Conservation (phyloP, 2,888 invertebrate genomes). For the Watsonalla cultraria region DNA sequence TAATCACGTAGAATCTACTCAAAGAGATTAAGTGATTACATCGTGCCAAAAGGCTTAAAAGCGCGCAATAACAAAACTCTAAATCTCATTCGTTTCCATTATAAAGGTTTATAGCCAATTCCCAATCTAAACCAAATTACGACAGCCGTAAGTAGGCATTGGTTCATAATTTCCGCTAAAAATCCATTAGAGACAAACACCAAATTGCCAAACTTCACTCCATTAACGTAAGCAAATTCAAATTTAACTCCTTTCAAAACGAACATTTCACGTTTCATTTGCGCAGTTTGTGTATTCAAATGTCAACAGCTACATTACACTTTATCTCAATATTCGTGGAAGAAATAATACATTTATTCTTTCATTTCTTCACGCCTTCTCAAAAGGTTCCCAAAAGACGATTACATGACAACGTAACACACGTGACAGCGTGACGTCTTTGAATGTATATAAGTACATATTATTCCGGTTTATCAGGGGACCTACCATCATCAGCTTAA, state of each 20-base stretch:
- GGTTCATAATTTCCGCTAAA: slow-evolving; percentile 52
- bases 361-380: too few relatives aligned
- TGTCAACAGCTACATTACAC: slow-evolving; percentile 1
- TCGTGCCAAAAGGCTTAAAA: background rate
- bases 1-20: too few relatives aligned
- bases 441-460: too few relatives aligned
- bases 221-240: slow-evolving; percentile 38
- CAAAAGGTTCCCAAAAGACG: too few relatives aligned
- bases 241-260: slow-evolving; percentile 33
- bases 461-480: too few relatives aligned
- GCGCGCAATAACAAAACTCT: too few relatives aligned
- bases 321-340: too few relatives aligned
- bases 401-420: too few relatives aligned
- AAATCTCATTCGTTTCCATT: too few relatives aligned
- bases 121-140: background rate
- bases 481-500: too few relatives aligned
- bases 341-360: too few relatives aligned
- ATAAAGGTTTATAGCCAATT: background rate
- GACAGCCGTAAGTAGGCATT: slow-evolving; percentile 19
- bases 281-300: slow-evolving; percentile 9
- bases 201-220: slow-evolving; percentile 53
- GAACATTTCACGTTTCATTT: slow-evolving; percentile 42
- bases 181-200: slow-evolving; percentile 48
- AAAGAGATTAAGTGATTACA: background rate
- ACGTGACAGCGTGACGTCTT: too few relatives aligned